A percentile compares a stretch with the other conserved stretches of the same genome.
Conservation (phyloP, 2,888 invertebrate species). For the Sphinx pinastri region DNA sequence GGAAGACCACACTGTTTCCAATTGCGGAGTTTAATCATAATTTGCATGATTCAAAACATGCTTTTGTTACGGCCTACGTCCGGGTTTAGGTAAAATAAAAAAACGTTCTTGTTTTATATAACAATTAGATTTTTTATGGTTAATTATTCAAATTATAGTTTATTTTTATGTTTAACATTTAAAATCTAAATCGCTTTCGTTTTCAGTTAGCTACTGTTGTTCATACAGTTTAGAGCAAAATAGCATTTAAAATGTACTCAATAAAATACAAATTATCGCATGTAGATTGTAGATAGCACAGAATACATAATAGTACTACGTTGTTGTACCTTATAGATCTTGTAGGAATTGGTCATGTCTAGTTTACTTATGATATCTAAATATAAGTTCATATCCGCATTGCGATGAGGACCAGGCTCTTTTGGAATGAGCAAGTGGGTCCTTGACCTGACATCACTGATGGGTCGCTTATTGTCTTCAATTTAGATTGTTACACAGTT, state of each 20-base stretch:
- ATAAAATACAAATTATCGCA: no score
- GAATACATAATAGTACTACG: no score
- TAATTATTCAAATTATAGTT: conserved; percentile 3
- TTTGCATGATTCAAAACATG: not conserved
- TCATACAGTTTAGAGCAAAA: no score
- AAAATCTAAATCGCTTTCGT: no score
- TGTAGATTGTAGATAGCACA: no score
- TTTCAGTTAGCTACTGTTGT: no score
- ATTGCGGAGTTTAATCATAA: not conserved
- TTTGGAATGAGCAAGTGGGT: conserved; percentile 41
- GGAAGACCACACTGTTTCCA: not conserved
- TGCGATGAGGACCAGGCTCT: not conserved
- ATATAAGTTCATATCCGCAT: conserved; percentile 26
- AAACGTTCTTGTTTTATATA: not conserved
- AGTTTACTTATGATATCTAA: not conserved
- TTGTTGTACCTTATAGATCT: no score
- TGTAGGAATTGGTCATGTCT: not conserved
- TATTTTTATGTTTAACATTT: not conserved
- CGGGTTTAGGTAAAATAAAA: not conserved
- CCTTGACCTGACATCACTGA: conserved; percentile 35
- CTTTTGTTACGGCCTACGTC: not conserved
- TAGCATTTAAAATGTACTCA: no score
- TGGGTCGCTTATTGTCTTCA: conserved; percentile 10
- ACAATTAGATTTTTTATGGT: not conserved
- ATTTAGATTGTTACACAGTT: not conserved